phyloP scores from a whole-genome alignment of 2,888 invertebrate genomes.

The Abrostola triplasia region DNA sequence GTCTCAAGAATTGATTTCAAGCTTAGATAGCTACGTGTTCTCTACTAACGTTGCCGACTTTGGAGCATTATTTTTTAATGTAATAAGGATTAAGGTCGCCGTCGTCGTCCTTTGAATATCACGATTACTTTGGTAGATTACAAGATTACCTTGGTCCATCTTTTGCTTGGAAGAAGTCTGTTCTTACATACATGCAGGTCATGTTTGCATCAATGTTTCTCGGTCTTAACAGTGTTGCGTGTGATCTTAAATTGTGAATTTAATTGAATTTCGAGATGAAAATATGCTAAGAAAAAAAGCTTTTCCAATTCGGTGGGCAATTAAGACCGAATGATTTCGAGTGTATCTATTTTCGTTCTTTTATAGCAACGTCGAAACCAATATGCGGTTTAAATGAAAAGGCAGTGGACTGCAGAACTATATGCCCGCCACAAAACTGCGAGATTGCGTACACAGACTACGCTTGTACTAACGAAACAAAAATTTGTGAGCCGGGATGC shows the following conservation, averaged over 20 bases:
- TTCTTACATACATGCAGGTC: too few species aligned
- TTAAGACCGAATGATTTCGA: not conserved
- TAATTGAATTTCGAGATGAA: too few species aligned
- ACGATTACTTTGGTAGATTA: too few species aligned
- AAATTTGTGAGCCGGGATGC: constrained; percentile 61
- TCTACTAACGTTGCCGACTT: constrained; percentile 4
- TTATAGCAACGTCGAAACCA: constrained; percentile 12
- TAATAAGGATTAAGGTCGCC: not conserved
- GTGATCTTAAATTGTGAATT: too few species aligned
- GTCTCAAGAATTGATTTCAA: constrained; percentile 29
- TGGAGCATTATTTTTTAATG: not conserved
- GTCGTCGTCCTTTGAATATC: too few species aligned
- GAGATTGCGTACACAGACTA: constrained; percentile 61
- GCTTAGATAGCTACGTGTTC: constrained; percentile 3
- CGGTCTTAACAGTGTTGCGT: too few species aligned
- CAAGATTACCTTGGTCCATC: too few species aligned
- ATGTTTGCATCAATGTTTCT: too few species aligned
- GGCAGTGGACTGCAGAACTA: constrained; percentile 53
- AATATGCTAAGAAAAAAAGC: not conserved
- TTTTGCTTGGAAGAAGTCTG: too few species aligned
- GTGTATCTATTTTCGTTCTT: not conserved
- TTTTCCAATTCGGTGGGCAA: not conserved
- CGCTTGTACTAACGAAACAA: constrained; percentile 34
- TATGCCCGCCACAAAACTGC: constrained; percentile 66
- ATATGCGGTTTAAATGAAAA: constrained; percentile 62